Conservation (phyloP, 2,113 vertebrate genomes). For the Saguinus imperator region DNA sequence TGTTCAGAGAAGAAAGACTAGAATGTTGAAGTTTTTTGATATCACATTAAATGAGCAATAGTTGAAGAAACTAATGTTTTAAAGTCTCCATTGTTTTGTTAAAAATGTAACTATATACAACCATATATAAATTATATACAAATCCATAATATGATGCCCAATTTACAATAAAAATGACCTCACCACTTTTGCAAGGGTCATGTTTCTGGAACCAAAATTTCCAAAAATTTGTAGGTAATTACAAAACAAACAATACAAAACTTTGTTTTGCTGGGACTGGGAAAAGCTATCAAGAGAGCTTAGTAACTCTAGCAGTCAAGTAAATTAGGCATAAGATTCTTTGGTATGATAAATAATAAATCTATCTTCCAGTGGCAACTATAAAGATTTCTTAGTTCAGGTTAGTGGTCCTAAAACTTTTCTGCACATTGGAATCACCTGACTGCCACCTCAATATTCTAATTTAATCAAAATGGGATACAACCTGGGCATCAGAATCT, state of each 20-base stretch:
- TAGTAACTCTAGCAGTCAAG: background rate
- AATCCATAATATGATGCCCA: background rate
- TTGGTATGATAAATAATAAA: conserved; percentile 23
- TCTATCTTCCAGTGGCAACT: background rate
- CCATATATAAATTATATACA: too few relatives aligned
- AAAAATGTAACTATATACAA: background rate
- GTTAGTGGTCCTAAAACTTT: background rate
- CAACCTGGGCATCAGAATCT: background rate
- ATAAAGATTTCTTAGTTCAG: background rate
- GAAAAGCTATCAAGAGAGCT: background rate
- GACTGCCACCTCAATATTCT: background rate
- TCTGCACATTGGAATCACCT: background rate
- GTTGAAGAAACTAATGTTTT: background rate
- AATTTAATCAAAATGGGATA: background rate
- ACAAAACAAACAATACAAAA: background rate
- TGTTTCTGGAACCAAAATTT: background rate
- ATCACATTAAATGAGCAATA: background rate
- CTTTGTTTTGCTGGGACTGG: background rate
- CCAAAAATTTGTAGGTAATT: background rate
- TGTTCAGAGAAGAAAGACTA: background rate
- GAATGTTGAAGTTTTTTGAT: background rate
- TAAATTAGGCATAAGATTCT: background rate
- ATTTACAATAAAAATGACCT: background rate
- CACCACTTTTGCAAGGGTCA: background rate
- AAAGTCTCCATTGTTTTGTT: background rate